Evolutionary conservation across 2,888 invertebrate species (phyloP), one percentile per base, ranked within the genome.

Genomic region (Pterobdella sp.): DNA sequence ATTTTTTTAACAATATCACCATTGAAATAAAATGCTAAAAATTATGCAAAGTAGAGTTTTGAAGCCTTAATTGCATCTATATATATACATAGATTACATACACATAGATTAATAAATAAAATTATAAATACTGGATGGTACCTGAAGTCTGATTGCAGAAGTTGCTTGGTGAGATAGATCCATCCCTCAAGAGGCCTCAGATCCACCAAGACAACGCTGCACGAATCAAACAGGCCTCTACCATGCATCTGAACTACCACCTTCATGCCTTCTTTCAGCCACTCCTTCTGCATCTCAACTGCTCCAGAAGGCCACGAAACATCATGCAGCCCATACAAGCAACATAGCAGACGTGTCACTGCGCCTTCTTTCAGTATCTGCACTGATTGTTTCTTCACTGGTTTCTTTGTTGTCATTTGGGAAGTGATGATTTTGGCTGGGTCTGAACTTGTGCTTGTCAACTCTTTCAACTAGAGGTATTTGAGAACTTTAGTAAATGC

Each of bases 241-340:
- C 60, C 60, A 22, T 56, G 60, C 60, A 56, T 26, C 60, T 56
- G n/a, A 56, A 56, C 60, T 26, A 56, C 60, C 4, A 56, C 60
- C 4, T 56, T 26, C n/a, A 14, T 22, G 49, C 49, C 49, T 14
- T 7, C 7, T 3, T 7, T 3, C 60, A 56, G n/a, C 4, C 10
- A 4, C 60, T 56, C 60, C 60, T 56, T 56, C 60, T 26, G 26
- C 60, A 26, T 56, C n/a, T 22, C 60, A 7, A 56, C 60, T 4
- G 14, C 60, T n/a, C 26, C 60, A 4, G 3, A 22, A 56, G 60
- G 60, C 60, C 60, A 56, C n/a, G 4, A 4, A 22, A 56, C 60
- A 22, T 4, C n/a, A 22, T 4, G 4, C 7, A 56, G n/a, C 10
- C 14, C 60, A 26, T 56, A n/a, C 60, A 56, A 26, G n/a, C 7